Evolutionary conservation across 2,797 vertebrate genomes (phyloP), one percentile per base, ranked within the genome.

Genomic region (Miichthys miiuy): DNA sequence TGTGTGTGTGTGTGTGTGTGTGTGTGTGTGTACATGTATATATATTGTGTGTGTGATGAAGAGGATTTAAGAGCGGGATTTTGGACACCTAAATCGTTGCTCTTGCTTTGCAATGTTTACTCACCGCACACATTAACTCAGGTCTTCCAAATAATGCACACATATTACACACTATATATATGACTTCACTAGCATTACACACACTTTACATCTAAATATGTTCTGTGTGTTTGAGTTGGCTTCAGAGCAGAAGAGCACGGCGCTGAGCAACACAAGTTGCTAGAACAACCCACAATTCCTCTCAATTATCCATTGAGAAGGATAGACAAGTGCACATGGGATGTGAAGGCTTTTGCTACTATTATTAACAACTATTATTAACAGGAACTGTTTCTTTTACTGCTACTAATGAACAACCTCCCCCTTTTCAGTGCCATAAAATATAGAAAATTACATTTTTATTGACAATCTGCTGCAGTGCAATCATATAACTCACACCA

Each of bases 251-350:
- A 74, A 30, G 68, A 67, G 42, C 41, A 1, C 42, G 52, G 55
- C 62, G 41, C 20, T n/a, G 25, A 72, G 69, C 38, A 68, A 54
- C 48, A 77, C 54, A 72, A 66, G 64, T 57, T 41, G 57, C 58
- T 80, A 73, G 65, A 88, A 85, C 57, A 50, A 61, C n/a, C 58
- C 12, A 56, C n/a, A 56, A 80, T 74, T 84, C 74, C 63, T 78
- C 65, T 42, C 51, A 74, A 30, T 47, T 55, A 52, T 67, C 61
- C 30, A 44, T n/a, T 47, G 69, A 70, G 69, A 57, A 56, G 67
- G 57, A 80, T n/a, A 47, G 51, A 60, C 14, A 30, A 52, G 25
- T 52, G 13, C 8, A 55, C 72, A 56, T 61, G 13, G 6, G 14
- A 38, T 66, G 48, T 44, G 17, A n/a, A 52, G 48, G 21, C 12